Conservation (phyloP, 2,797 vertebrate genomes). For the Pteropus rufus region DNA sequence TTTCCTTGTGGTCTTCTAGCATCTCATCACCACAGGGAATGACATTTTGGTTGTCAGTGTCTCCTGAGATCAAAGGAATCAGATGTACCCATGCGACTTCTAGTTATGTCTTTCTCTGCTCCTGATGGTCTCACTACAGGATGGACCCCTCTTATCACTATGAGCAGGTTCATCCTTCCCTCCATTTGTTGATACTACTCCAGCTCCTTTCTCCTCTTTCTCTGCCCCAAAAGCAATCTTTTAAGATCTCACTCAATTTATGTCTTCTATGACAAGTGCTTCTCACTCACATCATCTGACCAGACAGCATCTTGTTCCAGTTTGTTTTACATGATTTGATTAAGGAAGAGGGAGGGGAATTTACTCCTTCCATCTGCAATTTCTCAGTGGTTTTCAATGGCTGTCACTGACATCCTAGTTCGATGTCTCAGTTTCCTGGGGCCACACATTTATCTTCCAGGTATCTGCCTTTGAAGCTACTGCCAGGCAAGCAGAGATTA, state of each 20-base stretch:
- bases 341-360: neutral
- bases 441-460: neutral
- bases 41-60: neutral
- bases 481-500: neutral
- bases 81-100: neutral
- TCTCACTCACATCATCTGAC: neutral
- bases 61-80: neutral
- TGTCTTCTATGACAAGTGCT: neutral
- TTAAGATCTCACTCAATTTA: neutral
- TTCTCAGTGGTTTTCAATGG: neutral
- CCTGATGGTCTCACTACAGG: neutral
- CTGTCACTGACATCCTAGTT: neutral
- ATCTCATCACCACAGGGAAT: neutral
- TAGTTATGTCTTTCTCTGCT: too few species aligned
- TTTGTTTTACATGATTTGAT: neutral
- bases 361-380: neutral
- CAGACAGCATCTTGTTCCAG: neutral
- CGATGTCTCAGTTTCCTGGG: neutral
- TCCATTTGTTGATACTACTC: neutral
- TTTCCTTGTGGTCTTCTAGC: neutral
- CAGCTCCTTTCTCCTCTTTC: neutral
- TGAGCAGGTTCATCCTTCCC: neutral
- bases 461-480: neutral
- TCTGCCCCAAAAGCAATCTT: neutral
- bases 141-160: neutral